Evolutionary conservation across 1,140 invertebrate species (phyloP).

Genomic region (Lepidurus couesii): DNA sequence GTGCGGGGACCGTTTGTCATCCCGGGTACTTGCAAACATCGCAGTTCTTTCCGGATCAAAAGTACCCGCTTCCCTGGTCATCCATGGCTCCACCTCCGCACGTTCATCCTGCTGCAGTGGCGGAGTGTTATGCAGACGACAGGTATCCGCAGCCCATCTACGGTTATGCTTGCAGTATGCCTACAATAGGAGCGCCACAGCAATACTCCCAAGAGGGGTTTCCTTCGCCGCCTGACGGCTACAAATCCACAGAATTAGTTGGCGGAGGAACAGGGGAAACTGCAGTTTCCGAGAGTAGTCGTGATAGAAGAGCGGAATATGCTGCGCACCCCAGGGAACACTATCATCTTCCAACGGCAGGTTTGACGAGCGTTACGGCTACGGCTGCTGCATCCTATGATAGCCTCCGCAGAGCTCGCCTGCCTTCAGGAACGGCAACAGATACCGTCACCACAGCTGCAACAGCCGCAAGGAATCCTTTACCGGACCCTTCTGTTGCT

Average conservation of each 20-base stretch:
- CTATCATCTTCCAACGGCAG: conserved; percentile 41
- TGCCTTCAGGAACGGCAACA: conserved; percentile 18
- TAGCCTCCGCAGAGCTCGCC: conserved; percentile 43
- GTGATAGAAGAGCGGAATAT: conserved; percentile 3
- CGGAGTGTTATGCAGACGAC: conserved; percentile 68
- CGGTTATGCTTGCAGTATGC: conserved; percentile 1
- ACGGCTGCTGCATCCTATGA: conserved; percentile 37
- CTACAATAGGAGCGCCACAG: neutral
- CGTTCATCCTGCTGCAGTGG: conserved; percentile 38
- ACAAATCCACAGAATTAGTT: conserved; percentile 22
- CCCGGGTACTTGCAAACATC: conserved; percentile 39
- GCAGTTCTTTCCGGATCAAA: conserved; percentile 34
- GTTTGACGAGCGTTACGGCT: conserved; percentile 38
- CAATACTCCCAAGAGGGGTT: conserved; percentile 25
- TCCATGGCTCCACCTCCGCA: conserved; percentile 26
- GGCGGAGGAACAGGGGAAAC: neutral
- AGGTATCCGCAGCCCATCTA: conserved; percentile 57
- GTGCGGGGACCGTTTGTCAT: conserved; percentile 32
- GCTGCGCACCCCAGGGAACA: neutral
- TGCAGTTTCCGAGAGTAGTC: neutral
- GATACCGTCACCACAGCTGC: conserved; percentile 39
- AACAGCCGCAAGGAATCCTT: conserved; percentile 41
- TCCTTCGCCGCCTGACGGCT: conserved; percentile 33
- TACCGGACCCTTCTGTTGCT: conserved; percentile 42
- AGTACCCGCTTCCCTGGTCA: conserved; percentile 29